Conservation (phyloP, 2,888 invertebrate species). For the Pelosia muscerda region DNA sequence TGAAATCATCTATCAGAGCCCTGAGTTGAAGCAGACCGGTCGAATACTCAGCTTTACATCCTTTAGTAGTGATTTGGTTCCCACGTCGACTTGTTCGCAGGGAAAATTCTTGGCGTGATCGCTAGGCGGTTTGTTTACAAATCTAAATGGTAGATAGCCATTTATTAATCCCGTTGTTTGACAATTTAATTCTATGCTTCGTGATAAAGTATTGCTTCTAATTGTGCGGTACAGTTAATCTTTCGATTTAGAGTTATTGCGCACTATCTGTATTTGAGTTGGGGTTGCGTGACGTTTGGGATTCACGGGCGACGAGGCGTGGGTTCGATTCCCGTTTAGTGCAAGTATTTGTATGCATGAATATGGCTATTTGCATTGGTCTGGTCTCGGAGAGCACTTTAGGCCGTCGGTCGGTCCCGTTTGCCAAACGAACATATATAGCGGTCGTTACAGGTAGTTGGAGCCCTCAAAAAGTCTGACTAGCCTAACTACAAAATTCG, state of each 20-base stretch:
- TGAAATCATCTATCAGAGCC: constrained; percentile 33
- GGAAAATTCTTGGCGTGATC: constrained; percentile 40
- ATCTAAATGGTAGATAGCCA: constrained; percentile 9
- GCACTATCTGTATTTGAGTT: background rate
- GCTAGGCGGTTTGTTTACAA: background rate
- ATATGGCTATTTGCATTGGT: too few species aligned
- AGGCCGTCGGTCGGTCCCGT: too few species aligned
- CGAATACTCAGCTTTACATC: constrained; percentile 29
- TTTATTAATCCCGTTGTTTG: background rate
- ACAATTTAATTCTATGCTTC: constrained; percentile 6
- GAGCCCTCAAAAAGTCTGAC: too few species aligned
- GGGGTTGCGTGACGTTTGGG: background rate
- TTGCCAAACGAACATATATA: too few species aligned
- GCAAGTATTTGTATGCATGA: too few species aligned
- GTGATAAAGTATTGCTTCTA: background rate
- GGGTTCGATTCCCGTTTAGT: too few species aligned
- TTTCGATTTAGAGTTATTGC: background rate
- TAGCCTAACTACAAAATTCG: too few species aligned
- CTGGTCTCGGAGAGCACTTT: too few species aligned
- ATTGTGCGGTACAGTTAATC: background rate
- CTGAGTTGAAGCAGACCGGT: constrained; percentile 20
- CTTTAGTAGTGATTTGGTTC: constrained; percentile 40
- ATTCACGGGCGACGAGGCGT: too few species aligned
- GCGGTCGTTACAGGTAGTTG: too few species aligned
- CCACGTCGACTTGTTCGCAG: constrained; percentile 47